Evolutionary conservation across 2,888 invertebrate genomes (phyloP), one percentile per base, ranked within the genome.

Genomic region (Piscicola geometra): DNA sequence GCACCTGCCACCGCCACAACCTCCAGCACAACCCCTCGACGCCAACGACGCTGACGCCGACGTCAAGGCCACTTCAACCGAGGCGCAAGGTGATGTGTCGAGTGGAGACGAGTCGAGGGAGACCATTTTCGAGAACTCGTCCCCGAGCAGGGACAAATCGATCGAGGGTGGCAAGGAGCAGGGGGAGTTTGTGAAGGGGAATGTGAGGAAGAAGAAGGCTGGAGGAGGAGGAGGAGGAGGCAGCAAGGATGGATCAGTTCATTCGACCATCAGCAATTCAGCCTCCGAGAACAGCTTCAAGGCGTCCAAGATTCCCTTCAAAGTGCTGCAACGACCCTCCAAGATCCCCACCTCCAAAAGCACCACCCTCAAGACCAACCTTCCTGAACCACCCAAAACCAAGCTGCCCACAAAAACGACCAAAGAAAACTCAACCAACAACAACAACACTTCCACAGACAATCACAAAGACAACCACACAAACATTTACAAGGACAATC

Each of bases 261-360:
- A 32, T n/a, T 30, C 67, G 2, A 67, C 28, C 28, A 35, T 67
- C 67, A 21, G 60, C 5, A 67, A 32, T 30, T 67, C 67, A 3
- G 30, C 35, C 15, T 67, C 67, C 18, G 67, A 67, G 30, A 32
- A 32, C 21, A 67, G n/a, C 28, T 30, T 67, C 21, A 67, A 67
- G 67, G 5, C 33, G 15, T 32, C 67, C 32, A 9, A 28, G 33
- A 3, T 67, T 5, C 67, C 32, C 30, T 32, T 32, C 3, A 32
- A 3, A 9, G 9, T 21, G 5, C 28, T n/a, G 12, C 15, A 33
- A 3, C 12, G n/a, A n/a, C 5, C 67, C 15, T 67, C 67, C 9
- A 67, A 35, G n/a, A 67, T 67, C 3, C 67, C 67, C 67, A 67
- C 35, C 21, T 28, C 64, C 64, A 64, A 64, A 64, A 64, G 30